Conservation (phyloP, 2,113 vertebrate genomes). For the Morone chrysops region DNA sequence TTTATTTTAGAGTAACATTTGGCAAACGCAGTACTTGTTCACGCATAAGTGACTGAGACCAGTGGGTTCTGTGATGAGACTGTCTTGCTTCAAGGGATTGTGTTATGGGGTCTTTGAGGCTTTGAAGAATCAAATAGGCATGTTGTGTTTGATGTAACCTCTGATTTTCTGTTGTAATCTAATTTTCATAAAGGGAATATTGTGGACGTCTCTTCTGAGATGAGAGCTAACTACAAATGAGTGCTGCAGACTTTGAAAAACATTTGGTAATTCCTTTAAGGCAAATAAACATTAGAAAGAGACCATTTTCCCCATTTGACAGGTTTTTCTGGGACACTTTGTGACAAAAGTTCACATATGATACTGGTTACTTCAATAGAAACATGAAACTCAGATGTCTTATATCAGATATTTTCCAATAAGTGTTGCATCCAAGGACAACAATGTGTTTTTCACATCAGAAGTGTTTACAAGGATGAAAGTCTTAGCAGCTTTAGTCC, state of each 20-base stretch:
- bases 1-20: slow-evolving; percentile 60
- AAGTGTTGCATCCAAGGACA: neutral
- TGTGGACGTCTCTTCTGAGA: slow-evolving; percentile 47
- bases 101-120: slow-evolving; percentile 49
- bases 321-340: neutral
- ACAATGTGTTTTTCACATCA: slow-evolving; percentile 1
- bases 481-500: neutral
- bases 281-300: neutral
- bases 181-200: slow-evolving; percentile 69
- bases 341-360: neutral
- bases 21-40: slow-evolving; percentile 45
- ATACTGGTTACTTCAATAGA: neutral
- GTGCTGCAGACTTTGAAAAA: slow-evolving; percentile 23
- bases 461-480: slow-evolving; percentile 11
- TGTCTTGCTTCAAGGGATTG: slow-evolving; percentile 61
- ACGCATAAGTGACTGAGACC: slow-evolving; percentile 73
- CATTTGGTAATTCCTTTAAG: slow-evolving; percentile 15
- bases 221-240: slow-evolving; percentile 53
- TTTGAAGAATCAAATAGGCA: slow-evolving; percentile 68
- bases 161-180: slow-evolving; percentile 67
- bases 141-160: slow-evolving; percentile 73
- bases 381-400: neutral
- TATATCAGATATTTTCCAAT: slow-evolving; percentile 9
- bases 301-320: neutral
- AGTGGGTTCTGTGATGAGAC: slow-evolving; percentile 54